Evolutionary conservation across 2,113 vertebrate species (phyloP).

Genomic region (Reinhardtius hippoglossoides): DNA sequence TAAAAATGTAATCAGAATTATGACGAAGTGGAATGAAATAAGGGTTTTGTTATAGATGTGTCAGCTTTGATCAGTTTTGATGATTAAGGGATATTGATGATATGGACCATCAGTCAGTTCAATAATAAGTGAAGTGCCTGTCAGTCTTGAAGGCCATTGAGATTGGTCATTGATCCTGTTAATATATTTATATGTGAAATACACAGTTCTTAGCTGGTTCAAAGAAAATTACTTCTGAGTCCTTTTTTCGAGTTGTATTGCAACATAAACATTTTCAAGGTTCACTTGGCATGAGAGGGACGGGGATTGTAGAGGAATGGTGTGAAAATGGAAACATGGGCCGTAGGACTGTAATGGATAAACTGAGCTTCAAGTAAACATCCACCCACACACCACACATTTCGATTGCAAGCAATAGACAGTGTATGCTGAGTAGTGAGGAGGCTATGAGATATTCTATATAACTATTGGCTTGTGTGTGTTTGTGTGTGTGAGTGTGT

Average conservation of each 20-base stretch:
- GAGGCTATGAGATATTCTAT: conserved; percentile 3
- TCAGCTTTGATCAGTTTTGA: too few species aligned
- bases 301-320: neutral
- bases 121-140: conserved; percentile 14
- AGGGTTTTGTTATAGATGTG: too few species aligned
- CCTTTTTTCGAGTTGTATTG: neutral
- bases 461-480: neutral
- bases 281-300: neutral
- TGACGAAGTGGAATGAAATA: too few species aligned
- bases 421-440: conserved; percentile 1
- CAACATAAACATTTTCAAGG: neutral
- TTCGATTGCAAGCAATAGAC: neutral
- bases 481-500: neutral
- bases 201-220: neutral
- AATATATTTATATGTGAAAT: neutral
- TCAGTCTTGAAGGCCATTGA: neutral
- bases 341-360: neutral
- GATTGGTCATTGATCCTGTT: neutral
- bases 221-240: neutral
- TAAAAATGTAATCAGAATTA: too few species aligned
- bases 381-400: neutral
- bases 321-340: neutral
- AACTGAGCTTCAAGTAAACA: neutral
- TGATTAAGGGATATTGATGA: too few species aligned
- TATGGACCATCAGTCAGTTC: too few species aligned